Conservation (phyloP, 2,113 vertebrate genomes). For the Penelope pileata region DNA sequence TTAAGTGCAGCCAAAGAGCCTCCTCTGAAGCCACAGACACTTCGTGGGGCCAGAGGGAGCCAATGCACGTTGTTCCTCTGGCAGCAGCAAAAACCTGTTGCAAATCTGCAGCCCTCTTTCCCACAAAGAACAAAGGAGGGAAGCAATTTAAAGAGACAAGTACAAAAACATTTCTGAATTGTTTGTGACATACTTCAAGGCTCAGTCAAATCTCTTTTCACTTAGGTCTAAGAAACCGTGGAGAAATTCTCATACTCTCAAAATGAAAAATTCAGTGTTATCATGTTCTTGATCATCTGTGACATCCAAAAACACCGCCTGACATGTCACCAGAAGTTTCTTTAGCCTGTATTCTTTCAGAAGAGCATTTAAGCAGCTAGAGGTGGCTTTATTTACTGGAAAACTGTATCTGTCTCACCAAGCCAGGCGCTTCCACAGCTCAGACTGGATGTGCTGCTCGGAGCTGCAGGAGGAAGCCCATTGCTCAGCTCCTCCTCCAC, state of each 20-base stretch:
- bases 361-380: neutral
- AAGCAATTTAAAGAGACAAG: constrained; percentile 9
- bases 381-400: neutral
- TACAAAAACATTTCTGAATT: neutral
- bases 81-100: neutral
- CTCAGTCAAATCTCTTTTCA: constrained; percentile 36
- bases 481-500: neutral
- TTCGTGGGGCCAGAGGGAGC: neutral
- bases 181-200: neutral
- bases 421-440: neutral
- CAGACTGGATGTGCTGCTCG: neutral
- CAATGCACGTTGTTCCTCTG: neutral
- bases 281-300: neutral
- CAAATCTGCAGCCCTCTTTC: neutral
- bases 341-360: neutral
- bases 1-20: neutral
- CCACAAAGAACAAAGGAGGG: neutral
- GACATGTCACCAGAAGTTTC: constrained; percentile 26
- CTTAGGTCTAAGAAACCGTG: neutral
- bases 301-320: neutral
- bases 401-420: neutral
- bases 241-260: constrained; percentile 12
- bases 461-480: neutral
- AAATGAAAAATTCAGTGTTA: constrained; percentile 32
- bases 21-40: neutral